Evolutionary conservation across 2,113 vertebrate genomes (phyloP).

Genomic region (Muntiacus reevesi): DNA sequence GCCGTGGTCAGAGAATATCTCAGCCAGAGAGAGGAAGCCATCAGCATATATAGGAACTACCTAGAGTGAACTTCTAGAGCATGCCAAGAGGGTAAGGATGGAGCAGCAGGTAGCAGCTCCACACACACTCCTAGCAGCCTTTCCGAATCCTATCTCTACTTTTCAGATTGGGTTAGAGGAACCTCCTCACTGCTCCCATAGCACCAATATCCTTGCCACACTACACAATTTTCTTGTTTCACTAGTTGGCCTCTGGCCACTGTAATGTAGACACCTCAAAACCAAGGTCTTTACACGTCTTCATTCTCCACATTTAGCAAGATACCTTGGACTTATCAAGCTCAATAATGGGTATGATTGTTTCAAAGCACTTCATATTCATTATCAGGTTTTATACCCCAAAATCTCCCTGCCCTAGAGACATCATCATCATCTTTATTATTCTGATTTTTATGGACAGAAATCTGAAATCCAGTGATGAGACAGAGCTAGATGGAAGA

Average conservation of each 20-base stretch:
- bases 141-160: background rate
- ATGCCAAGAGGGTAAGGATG: background rate
- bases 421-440: background rate
- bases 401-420: background rate
- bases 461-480: constrained; percentile 36
- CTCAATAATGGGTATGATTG: background rate
- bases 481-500: background rate
- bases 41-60: background rate
- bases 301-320: background rate
- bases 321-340: background rate
- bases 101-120: background rate
- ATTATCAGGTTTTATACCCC: background rate
- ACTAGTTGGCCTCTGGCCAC: background rate
- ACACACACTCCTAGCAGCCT: background rate
- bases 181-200: background rate
- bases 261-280: background rate
- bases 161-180: background rate
- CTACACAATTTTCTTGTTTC: background rate
- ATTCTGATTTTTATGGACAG: background rate
- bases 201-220: background rate
- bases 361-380: constrained; percentile 4
- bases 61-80: background rate
- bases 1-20: background rate
- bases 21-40: background rate
- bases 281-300: background rate